Evolutionary conservation across 2,113 vertebrate genomes (phyloP), one percentile per base, ranked within the genome.

Genomic region (Gulo gulo): DNA sequence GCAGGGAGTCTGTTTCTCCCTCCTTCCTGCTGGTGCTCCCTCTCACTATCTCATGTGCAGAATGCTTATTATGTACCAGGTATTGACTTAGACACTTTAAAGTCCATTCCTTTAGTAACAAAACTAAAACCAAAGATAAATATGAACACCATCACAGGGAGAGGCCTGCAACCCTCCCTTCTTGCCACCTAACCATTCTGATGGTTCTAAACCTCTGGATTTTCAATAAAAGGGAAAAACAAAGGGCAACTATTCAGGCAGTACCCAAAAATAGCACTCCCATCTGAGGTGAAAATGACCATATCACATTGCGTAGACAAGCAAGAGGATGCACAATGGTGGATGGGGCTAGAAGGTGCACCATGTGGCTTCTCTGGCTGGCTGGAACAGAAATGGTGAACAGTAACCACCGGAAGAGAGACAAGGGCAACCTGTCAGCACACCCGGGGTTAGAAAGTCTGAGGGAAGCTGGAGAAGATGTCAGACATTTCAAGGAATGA

Each of bases 331-430:
- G 47, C 12, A 15, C 2, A 16, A 29, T 5, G 23, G 42, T 1
- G 11, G 39, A 4, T 18, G 31, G 52, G 65, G 3, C 59, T 45
- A 42, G 47, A 42, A n/a, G 9, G 34, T 6, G 5, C 1, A 0
- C 6, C 36, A 14, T 16, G 52, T 0, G 2, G 24, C 15, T 12
- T 55, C 10, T 31, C 15, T 16, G 26, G 24, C 31, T 16, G 18
- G 23, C 0, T 3, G 24, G 4, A 21, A 52, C 2, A 8, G 31
- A 95, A 36, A 47, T 55, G 20, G 34, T 34, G 67, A 67, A 14
- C 0, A 31, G 23, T 26, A 73, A 31, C 67, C 13, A 36, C 0
- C 0, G 21, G 21, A 23, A 61, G 31, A 91, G 21, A 20, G 6
- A 74, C 9, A 0, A 18, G 15, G 10, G 24, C 39, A 20, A 20